Evolutionary conservation across 1,140 invertebrate species (phyloP), one percentile per base, ranked within the genome.

Genomic region (Trissolcus basalis): DNA sequence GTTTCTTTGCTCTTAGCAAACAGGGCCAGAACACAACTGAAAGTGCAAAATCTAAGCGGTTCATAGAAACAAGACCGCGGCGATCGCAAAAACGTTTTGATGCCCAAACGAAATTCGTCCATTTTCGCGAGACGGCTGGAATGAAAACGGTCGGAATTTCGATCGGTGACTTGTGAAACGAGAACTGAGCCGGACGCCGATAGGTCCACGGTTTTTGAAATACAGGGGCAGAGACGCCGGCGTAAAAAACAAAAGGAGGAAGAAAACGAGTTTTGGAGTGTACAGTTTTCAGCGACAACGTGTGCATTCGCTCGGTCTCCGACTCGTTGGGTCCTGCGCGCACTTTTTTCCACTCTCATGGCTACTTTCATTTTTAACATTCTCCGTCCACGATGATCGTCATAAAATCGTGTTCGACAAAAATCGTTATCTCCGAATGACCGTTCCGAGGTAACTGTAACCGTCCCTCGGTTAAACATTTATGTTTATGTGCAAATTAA

Each of bases 201-300:
- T 81, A 69, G 79, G 64, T 41, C 64, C 50, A 33, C 41, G 60
- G 73, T 58, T 56, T 55, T 27, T 27, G 19, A 58, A 56, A 51
- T 53, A 54, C 61, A 50, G 59, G 68, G 72, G 54, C n/a, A 39
- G 60, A 72, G 60, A 58, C 14, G 44, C 45, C 56, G 6, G 56
- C 54, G 72, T 72, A 64, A 76, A 73, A 78, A 82, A 82, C 76
- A 79, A 82, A 81, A 78, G 78, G 41, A 80, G 75, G 69, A 79
- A 80, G 77, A 75, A 77, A 78, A 84, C 83, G 80, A 82, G 83
- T 84, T 84, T 82, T 13, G 71, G 59, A 73, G 72, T 27, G 19
- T 54, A 75, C 61, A 69, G 70, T 78, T 70, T 67, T 70, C 73
- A 71, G 50, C 54, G 71, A 72, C 78, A 68, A 80, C 60, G 65